Conservation (phyloP, 2,797 vertebrate species). For the Neopelma chrysocephalum region DNA sequence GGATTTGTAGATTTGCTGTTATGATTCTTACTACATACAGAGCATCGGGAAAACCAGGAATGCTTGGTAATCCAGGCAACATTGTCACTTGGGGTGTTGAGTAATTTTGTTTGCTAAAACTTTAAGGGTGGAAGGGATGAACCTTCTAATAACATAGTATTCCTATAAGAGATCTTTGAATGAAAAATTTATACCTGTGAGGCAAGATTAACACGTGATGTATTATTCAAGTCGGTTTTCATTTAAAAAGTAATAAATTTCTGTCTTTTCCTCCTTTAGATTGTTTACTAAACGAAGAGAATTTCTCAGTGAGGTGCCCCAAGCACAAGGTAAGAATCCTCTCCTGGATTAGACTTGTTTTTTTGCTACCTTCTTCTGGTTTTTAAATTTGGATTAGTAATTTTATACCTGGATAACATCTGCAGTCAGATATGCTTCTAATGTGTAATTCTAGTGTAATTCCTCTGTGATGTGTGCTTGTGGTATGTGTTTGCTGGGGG, state of each 20-base stretch:
- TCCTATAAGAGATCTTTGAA: neutral
- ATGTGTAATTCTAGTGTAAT: neutral
- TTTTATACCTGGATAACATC: neutral
- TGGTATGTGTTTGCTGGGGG: neutral
- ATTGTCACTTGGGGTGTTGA: neutral
- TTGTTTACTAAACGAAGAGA: constrained; percentile 97
- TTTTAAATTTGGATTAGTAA: neutral
- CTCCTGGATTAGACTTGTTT: neutral
- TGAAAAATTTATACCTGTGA: neutral
- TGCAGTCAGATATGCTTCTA: neutral
- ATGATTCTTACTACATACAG: neutral
- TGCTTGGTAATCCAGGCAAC: neutral
- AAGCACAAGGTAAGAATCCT: constrained; percentile 96
- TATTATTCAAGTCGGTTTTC: neutral
- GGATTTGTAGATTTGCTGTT: neutral
- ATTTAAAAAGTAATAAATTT: constrained; percentile 21
- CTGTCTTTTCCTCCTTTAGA: constrained; percentile 77
- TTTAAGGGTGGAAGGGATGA: neutral
- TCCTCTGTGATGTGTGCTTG: neutral
- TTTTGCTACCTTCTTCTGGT: neutral
- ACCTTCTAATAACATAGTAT: neutral
- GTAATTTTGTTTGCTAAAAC: neutral
- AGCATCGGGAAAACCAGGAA: fast-evolving
- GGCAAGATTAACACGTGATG: neutral
- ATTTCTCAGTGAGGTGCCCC: constrained; percentile 97